phyloP scores from a whole-genome alignment of 2,797 vertebrate genomes.

The Neoniphon sammara region DNA sequence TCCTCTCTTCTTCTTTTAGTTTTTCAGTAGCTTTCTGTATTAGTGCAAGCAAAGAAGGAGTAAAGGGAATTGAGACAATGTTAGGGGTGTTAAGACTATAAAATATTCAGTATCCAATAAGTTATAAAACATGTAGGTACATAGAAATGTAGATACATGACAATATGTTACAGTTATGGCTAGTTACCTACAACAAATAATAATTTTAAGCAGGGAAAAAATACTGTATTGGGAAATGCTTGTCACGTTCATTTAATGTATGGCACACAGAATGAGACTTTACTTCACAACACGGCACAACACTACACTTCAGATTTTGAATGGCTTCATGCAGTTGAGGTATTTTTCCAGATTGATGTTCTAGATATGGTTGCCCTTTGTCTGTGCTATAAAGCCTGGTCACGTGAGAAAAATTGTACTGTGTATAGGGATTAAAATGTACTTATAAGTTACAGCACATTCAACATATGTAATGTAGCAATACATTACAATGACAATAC shows the following conservation, averaged over 20 bases:
- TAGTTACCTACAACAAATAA: conserved; percentile 19
- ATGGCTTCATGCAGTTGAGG: conserved; percentile 69
- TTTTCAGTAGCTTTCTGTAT: conserved; percentile 93
- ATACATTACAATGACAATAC: background rate
- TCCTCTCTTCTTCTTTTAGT: conserved; percentile 92
- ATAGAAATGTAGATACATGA: conserved; percentile 66
- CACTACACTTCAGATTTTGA: conserved; percentile 60
- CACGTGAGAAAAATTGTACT: background rate
- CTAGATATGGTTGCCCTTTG: background rate
- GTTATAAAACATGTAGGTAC: conserved; percentile 62
- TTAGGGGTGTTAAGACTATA: conserved; percentile 63
- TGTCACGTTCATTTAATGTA: conserved; percentile 63
- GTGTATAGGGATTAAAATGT: background rate
- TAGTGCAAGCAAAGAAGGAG: conserved; percentile 67
- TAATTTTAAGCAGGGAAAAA: conserved; percentile 20
- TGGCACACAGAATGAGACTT: conserved; percentile 74
- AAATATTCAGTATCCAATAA: conserved; percentile 23
- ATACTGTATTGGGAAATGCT: conserved; percentile 58
- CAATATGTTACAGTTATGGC: conserved; percentile 36
- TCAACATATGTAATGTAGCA: background rate
- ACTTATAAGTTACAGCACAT: background rate
- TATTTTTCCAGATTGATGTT: conserved; percentile 23
- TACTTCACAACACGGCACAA: conserved; percentile 75
- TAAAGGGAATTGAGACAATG: conserved; percentile 55
- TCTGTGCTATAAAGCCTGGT: background rate